phyloP scores from a whole-genome alignment of 2,113 vertebrate genomes.

The Butorides virescens region DNA sequence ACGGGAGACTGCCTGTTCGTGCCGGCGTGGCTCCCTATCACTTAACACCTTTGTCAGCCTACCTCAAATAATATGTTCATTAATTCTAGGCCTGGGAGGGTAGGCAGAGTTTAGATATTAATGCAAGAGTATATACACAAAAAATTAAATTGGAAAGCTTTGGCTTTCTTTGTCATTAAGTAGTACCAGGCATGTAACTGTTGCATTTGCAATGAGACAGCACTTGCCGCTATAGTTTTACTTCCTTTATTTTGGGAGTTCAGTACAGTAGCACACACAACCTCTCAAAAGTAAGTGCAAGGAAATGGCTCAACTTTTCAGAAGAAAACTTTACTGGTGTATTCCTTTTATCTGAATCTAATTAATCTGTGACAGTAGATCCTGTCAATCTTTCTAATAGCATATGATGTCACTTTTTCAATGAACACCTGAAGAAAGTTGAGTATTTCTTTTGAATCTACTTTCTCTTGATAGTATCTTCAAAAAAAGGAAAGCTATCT shows the following conservation, averaged over 20 bases:
- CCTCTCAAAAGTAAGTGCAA: neutral
- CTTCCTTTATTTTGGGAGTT: neutral
- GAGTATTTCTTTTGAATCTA: neutral
- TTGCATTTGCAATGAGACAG: neutral
- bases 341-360: neutral
- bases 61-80: neutral
- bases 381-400: neutral
- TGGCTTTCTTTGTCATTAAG: neutral
- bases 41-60: slow-evolving; percentile 4
- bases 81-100: neutral
- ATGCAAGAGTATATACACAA: neutral
- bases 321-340: neutral
- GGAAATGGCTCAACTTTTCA: neutral
- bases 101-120: neutral
- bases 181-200: neutral
- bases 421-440: neutral
- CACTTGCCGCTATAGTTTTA: neutral
- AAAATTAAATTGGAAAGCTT: neutral
- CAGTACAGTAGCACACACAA: neutral
- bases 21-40: neutral
- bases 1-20: neutral
- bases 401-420: neutral
- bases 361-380: neutral
- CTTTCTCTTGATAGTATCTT: neutral
- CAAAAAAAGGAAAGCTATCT: neutral